Base-by-base conservation (phyloP, 2,113 vertebrate species). In the Periophthalmodon schlosseri region DNA sequence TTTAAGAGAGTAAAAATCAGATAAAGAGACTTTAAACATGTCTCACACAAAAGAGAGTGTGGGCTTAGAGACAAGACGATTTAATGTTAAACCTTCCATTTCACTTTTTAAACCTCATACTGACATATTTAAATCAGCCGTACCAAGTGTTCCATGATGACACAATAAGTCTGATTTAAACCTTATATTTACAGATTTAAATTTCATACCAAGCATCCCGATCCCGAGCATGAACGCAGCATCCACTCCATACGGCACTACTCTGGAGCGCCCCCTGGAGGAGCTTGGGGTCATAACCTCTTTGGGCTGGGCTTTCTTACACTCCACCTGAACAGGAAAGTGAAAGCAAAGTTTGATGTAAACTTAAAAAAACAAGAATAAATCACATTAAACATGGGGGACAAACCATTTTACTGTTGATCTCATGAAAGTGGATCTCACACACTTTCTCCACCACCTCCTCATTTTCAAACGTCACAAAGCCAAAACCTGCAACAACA, bases 361-460 rank as follows among this genome's bases (percentile, higher is more conserved):
- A 13, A 24, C 56, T 2, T 2, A 57, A 57, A 57, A n/a, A 57
- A 57, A 23, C 10, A 3, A 24, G 5, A 1, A 20, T 4, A 52
- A 20, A 6, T 2, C 0, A 2, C 11, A n/a, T 21, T 9, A 11
- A 7, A 60, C 12, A 12, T 4, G 21, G 8, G 39, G 10, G 8
- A 44, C 39, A 14, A 4, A 97, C 97, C 97, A 99, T 99, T 93
- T 99, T 99, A 91, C 97, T 99, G 95, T 99, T 99, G 93, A 99
- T 98, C 93, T 99, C 97, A 24, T 99, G 98, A 93, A 99, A 99
- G 87, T 99, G 98, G 87, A 99, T 99, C 91, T 99, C 98, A 23
- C 98, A 99, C 73, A 99, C 97, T 93, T 99, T 99, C 93, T 99
- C 98, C 89, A 99, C 98, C 28, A 99, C 96, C 18, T 99, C 98